Conservation (phyloP, 2,113 vertebrate genomes). For the Dromaius novaehollandiae region DNA sequence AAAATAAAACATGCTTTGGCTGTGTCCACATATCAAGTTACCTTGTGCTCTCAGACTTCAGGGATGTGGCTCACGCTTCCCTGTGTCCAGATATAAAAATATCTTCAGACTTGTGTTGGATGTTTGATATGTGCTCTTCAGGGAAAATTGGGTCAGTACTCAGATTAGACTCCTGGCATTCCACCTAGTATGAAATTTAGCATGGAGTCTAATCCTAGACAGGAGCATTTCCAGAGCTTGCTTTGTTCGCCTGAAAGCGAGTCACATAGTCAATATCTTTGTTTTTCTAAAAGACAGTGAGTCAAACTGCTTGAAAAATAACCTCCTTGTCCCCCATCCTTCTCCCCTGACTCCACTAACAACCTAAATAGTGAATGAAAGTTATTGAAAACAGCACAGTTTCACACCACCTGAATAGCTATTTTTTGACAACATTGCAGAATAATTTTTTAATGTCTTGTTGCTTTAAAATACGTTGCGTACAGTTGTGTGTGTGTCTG, state of each 20-base stretch:
- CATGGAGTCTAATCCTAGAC: neutral
- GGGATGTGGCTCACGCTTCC: neutral
- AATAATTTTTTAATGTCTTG: neutral
- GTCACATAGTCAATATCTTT: neutral
- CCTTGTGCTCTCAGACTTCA: neutral
- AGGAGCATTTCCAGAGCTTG: neutral
- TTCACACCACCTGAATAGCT: neutral
- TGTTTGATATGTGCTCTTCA: neutral
- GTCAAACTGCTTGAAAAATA: constrained; percentile 3
- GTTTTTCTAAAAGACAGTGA: neutral
- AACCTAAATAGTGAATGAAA: neutral
- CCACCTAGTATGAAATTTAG: neutral
- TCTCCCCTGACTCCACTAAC: neutral
- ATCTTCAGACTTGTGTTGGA: neutral
- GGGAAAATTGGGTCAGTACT: neutral
- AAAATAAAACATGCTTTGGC: constrained; percentile 5
- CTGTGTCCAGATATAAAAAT: neutral
- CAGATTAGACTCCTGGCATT: neutral
- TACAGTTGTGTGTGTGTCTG: neutral
- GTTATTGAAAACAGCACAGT: neutral
- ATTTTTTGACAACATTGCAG: neutral
- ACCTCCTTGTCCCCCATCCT: neutral
- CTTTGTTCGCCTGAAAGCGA: neutral
- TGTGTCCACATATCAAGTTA: neutral
- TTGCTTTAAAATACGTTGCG: constrained; percentile 6